Evolutionary conservation across 30 jellyfish, hydroid and myxozoan genomes (phyloP), one percentile per base, ranked within the genome.

Genomic region (Nemopilema nomurai): DNA sequence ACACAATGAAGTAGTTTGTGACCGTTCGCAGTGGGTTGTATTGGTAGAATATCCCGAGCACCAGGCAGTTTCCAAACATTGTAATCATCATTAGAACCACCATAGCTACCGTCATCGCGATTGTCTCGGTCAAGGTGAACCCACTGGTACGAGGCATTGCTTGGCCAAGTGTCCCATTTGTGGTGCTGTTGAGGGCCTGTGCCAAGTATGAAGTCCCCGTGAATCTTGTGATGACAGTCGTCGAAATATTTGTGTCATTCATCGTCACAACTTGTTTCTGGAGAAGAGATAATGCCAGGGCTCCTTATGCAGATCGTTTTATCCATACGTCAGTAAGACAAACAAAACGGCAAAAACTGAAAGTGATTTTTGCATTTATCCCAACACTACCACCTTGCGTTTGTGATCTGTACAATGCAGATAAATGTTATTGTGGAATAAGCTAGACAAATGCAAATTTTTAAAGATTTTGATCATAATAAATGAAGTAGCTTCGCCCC

Each of bases 21-120:
- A 87, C 96, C 0, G 96, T 87, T 62, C 96, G 96, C 4, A 87
- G 85, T 41, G 96, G 96, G 16, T 74, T 62, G 62, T 87, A 87
- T 51, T 87, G 96, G 51, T 68, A 78, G 65, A 87, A 87, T 74
- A 78, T 78, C 13, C 89, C 96, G 28, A 87, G 85, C 0, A 87
- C 96, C 74, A 87, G 62, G 62, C 65, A 23, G 51, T 87, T 87
- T 31, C 96, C 96, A 77, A 87, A 87, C 30, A 87, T 62, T 1
- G 83, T 87, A 7, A 87, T 78, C 9, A 87, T 16, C 22, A 87
- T 28, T 0, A 87, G 86, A 62, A 79, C 33, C 20, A 77, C 90
- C 86, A 76, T 72, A 1, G 80, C 90, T 21, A 76, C 64, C 22
- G 87, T 65, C 87, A 87, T 74, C 9, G 79, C 17, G 4, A 62